Evolutionary conservation across 1,140 invertebrate species (phyloP).

Genomic region (Thaumetopoea pityocampa): DNA sequence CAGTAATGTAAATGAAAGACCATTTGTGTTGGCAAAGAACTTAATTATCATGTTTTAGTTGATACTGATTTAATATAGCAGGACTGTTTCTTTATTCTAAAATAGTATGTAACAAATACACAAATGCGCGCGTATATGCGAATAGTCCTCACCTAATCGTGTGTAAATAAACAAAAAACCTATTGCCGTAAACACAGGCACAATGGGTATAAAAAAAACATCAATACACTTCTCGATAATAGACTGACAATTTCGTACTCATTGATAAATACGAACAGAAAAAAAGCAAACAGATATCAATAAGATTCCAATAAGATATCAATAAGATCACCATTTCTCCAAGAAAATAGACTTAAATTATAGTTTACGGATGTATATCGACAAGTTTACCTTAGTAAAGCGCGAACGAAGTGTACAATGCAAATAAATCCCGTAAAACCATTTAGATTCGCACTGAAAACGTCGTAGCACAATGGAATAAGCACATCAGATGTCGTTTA

Average conservation of each 20-base stretch:
- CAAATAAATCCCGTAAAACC: constrained; percentile 44
- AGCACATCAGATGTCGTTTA: constrained; percentile 61
- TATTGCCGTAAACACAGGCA: constrained; percentile 60
- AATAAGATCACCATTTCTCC: constrained; percentile 5
- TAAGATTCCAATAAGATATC: constrained; percentile 16
- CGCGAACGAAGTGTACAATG: constrained; percentile 34
- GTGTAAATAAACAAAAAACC: constrained; percentile 66
- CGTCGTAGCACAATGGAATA: constrained; percentile 58
- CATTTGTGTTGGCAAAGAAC: too few relatives aligned
- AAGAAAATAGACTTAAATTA: neutral
- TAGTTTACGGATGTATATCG: constrained; percentile 4
- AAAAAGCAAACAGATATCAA: constrained; percentile 29
- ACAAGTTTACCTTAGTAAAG: constrained; percentile 31
- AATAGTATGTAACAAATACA: too few relatives aligned
- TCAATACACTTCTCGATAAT: constrained; percentile 9
- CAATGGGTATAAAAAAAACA: constrained; percentile 57
- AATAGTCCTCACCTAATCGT: constrained; percentile 28
- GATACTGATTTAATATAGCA: too few relatives aligned
- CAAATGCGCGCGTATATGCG: too few relatives aligned
- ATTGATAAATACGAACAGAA: constrained; percentile 13
- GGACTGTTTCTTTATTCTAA: too few relatives aligned
- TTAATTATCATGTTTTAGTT: too few relatives aligned
- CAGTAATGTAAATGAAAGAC: too few relatives aligned
- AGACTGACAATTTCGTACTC: constrained; percentile 16
- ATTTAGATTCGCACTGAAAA: constrained; percentile 43